Evolutionary conservation across 2,113 vertebrate genomes (phyloP).

Genomic region (Tinamus guttatus): DNA sequence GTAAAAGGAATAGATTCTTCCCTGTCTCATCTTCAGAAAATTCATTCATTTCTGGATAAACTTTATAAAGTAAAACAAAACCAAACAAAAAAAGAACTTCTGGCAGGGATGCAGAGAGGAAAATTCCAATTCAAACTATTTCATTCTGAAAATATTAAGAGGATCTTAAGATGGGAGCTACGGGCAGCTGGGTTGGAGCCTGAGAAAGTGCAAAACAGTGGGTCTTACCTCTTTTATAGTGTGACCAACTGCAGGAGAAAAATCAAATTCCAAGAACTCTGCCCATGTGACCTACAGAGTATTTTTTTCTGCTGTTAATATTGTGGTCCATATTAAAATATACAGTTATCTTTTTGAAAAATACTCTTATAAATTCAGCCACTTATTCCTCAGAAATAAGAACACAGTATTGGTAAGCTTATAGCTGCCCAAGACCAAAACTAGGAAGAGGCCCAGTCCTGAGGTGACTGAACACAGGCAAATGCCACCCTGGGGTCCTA

Average conservation of each 20-base stretch:
- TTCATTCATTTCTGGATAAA: background rate
- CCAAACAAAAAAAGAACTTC: background rate
- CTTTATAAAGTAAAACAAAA: background rate
- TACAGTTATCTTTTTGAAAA: background rate
- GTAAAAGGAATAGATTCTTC: background rate
- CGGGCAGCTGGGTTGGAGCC: background rate
- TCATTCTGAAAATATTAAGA: background rate
- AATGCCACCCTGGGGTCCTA: background rate
- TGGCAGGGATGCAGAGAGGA: background rate
- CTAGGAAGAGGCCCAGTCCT: background rate
- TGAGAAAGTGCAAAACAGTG: background rate
- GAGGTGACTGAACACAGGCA: background rate
- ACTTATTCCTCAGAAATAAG: background rate
- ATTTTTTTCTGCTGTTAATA: background rate
- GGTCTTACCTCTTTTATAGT: background rate
- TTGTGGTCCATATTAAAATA: background rate
- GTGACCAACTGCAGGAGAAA: background rate
- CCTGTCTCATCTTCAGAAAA: background rate
- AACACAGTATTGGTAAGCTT: accelerated
- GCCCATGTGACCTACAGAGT: accelerated
- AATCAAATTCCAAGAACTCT: background rate
- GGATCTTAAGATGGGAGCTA: background rate
- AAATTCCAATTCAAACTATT: background rate
- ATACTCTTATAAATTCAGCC: background rate
- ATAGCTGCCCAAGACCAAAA: background rate